Evolutionary conservation across 2,113 vertebrate species (phyloP).

Genomic region (Coptodon rendalli): DNA sequence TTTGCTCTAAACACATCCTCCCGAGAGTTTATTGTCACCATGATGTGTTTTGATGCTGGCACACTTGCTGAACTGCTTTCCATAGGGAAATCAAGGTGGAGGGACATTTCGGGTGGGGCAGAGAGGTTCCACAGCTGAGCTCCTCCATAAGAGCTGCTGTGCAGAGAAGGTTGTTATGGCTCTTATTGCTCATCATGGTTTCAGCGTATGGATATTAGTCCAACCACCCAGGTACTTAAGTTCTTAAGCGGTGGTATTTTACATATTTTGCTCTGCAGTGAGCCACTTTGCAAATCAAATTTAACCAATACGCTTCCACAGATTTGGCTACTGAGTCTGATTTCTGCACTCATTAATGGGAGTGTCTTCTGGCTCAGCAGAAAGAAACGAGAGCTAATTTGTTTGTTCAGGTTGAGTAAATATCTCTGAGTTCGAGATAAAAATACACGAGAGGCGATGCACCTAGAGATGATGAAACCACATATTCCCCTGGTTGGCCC

Average conservation of each 20-base stretch:
- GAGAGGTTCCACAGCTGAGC: background rate
- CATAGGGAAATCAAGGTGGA: slow-evolving; percentile 32
- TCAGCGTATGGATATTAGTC: background rate
- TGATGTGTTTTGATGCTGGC: slow-evolving; percentile 3
- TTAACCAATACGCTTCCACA: background rate
- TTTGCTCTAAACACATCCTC: background rate
- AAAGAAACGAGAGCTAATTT: slow-evolving; percentile 37
- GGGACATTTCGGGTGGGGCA: background rate
- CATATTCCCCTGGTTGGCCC: slow-evolving; percentile 46
- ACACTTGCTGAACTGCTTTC: background rate
- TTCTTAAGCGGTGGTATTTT: slow-evolving; percentile 3
- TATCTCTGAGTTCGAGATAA: slow-evolving; percentile 42
- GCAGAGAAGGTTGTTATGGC: background rate
- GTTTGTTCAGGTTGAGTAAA: slow-evolving; percentile 54
- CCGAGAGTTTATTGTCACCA: background rate
- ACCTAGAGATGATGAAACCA: slow-evolving; percentile 39
- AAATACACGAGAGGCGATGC: slow-evolving; percentile 39
- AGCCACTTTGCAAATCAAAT: slow-evolving; percentile 65
- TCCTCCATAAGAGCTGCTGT: background rate
- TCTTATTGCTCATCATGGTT: background rate
- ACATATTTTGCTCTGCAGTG: slow-evolving; percentile 35
- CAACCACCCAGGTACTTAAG: background rate
- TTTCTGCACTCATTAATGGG: slow-evolving; percentile 30
- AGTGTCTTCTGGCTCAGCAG: slow-evolving; percentile 7
- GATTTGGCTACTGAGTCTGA: slow-evolving; percentile 43